Evolutionary conservation across 2,888 invertebrate genomes (phyloP).

Genomic region (Tromatobia lineatoria): DNA sequence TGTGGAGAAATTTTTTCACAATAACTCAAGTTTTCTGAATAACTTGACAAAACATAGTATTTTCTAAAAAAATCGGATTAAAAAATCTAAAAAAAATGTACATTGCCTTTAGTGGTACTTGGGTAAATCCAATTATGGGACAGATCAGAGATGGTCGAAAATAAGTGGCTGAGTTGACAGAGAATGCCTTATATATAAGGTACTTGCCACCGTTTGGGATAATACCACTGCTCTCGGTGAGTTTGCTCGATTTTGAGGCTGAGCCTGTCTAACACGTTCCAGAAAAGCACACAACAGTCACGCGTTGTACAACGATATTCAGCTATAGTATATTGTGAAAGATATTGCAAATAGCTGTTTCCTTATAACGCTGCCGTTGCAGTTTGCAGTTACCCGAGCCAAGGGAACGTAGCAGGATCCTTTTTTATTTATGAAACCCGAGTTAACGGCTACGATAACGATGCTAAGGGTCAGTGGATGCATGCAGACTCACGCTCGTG

Average conservation of each 20-base stretch:
- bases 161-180: too few species aligned
- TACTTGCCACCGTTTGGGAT: not conserved
- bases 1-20: too few species aligned
- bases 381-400: constrained; percentile 46
- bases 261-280: not conserved
- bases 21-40: too few species aligned
- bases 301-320: not conserved
- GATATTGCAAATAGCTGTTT: constrained; percentile 63
- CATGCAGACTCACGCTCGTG: constrained; percentile 7
- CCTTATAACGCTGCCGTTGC: constrained; percentile 51
- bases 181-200: not conserved
- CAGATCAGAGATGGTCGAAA: too few species aligned
- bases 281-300: not conserved
- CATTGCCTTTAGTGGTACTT: too few species aligned
- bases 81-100: too few species aligned
- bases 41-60: too few species aligned
- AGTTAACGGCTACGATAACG: constrained; percentile 65
- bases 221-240: constrained; percentile 14
- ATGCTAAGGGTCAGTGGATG: constrained; percentile 46
- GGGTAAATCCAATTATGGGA: too few species aligned
- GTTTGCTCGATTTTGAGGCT: constrained; percentile 53
- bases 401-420: constrained; percentile 22
- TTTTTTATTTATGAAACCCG: constrained; percentile 65
- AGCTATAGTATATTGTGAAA: constrained; percentile 24
- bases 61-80: too few species aligned